Conservation (phyloP, 2,888 invertebrate species). For the Tenthredo scrophulariae region DNA sequence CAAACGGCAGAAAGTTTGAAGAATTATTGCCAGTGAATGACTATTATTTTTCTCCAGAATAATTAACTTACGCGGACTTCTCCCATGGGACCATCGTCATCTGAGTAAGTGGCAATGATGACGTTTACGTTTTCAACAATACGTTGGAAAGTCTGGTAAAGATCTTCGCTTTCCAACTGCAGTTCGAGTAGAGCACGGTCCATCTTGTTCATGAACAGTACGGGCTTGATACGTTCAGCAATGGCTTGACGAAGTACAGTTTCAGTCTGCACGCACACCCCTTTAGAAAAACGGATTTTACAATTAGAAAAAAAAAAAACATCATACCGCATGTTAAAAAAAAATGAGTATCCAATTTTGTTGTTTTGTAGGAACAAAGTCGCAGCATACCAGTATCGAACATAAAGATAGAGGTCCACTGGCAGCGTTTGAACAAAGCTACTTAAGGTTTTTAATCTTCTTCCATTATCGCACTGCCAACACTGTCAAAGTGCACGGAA, state of each 20-base stretch:
- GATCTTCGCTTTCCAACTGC: conserved; percentile 96
- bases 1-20: background rate
- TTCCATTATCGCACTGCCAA: conserved; percentile 84
- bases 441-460: conserved; percentile 79
- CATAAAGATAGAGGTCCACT: conserved; percentile 92
- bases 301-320: background rate
- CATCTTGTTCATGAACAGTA: conserved; percentile 99
- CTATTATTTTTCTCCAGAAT: background rate
- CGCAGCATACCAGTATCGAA: conserved; percentile 84
- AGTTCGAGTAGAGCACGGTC: conserved; percentile 98
- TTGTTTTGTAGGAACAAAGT: conserved; percentile 78
- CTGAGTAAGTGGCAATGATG: conserved; percentile 99
- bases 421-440: conserved; percentile 84
- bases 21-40: background rate
- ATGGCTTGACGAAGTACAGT: conserved; percentile 99
- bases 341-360: no score
- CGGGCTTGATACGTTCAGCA: conserved; percentile 99
- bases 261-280: conserved; percentile 99
- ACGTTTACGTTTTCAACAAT: conserved; percentile 99
- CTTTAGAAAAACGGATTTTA: conserved; percentile 78
- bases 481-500: conserved; percentile 77
- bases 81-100: conserved; percentile 99
- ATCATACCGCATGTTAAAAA: no score
- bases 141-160: conserved; percentile 99
- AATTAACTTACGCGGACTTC: conserved; percentile 90